phyloP scores from a whole-genome alignment of 2,888 invertebrate genomes.

The Cepaea hortensis region DNA sequence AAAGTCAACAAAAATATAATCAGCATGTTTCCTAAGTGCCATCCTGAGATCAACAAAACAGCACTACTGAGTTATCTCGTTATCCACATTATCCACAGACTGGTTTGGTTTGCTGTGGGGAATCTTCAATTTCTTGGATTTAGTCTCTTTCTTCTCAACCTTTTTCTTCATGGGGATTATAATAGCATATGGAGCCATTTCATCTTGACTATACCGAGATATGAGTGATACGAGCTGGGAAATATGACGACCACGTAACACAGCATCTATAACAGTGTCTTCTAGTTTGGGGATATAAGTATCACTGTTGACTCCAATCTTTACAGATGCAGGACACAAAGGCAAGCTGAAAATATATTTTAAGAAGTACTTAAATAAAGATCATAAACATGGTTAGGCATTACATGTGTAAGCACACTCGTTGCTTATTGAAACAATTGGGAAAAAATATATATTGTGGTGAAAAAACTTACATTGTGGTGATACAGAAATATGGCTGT shows the following conservation, averaged over 20 bases:
- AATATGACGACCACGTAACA: not conserved
- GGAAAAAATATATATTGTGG: no score
- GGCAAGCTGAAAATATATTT: not conserved
- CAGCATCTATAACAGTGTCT: not conserved
- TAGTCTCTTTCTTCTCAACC: not conserved
- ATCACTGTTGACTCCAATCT: slow-evolving; percentile 34
- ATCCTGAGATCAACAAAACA: not conserved
- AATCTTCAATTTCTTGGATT: not conserved
- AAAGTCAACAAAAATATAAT: no score
- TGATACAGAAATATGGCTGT: no score
- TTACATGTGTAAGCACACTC: no score
- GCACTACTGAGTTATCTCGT: not conserved
- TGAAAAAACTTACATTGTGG: no score
- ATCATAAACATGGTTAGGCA: no score
- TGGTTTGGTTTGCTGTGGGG: not conserved
- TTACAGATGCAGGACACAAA: not conserved
- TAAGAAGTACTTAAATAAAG: not conserved
- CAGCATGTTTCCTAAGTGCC: no score
- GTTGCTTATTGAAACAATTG: no score
- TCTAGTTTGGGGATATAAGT: slow-evolving; percentile 28
- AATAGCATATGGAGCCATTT: slow-evolving; percentile 48
- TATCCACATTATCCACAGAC: not conserved
- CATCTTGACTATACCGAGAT: slow-evolving; percentile 21
- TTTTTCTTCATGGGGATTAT: slow-evolving; percentile 42
- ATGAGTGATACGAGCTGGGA: slow-evolving; percentile 18